Conservation (phyloP, 2,113 vertebrate genomes). For the Chrysemys picta region DNA sequence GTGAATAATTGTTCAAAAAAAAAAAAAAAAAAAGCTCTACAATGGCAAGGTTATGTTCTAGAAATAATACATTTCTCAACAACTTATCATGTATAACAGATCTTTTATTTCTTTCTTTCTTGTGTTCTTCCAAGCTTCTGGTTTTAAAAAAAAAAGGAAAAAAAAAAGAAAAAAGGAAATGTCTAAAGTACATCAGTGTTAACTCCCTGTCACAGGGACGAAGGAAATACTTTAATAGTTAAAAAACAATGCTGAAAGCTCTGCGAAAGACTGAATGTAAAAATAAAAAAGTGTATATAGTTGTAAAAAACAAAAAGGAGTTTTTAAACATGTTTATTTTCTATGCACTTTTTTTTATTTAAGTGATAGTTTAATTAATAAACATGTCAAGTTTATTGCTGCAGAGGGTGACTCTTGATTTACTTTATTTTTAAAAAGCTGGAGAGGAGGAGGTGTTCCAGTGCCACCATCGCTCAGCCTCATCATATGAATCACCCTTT, state of each 20-base stretch:
- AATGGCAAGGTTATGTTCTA: conserved; percentile 80
- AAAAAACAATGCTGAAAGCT: conserved; percentile 91
- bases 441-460: not conserved
- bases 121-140: conserved; percentile 85
- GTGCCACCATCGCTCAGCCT: not conserved
- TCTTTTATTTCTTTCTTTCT: conserved; percentile 64
- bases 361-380: conserved; percentile 99
- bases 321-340: conserved; percentile 99
- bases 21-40: conserved; percentile 68
- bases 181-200: conserved; percentile 93
- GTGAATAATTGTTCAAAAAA: conserved; percentile 80
- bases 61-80: conserved; percentile 79
- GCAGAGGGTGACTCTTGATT: conserved; percentile 67
- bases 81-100: conserved; percentile 79
- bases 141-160: conserved; percentile 47
- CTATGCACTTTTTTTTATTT: conserved; percentile 99
- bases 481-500: not conserved
- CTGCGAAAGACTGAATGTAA: conserved; percentile 99
- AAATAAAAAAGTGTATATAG: conserved; percentile 97
- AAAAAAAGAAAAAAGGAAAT: conserved; percentile 60
- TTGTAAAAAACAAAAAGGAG: conserved; percentile 98
- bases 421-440: conserved; percentile 14
- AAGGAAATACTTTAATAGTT: conserved; percentile 90
- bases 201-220: conserved; percentile 90
- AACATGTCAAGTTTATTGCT: conserved; percentile 99